phyloP scores from a whole-genome alignment of 2,113 vertebrate species.

The Syrrhaptes paradoxus region DNA sequence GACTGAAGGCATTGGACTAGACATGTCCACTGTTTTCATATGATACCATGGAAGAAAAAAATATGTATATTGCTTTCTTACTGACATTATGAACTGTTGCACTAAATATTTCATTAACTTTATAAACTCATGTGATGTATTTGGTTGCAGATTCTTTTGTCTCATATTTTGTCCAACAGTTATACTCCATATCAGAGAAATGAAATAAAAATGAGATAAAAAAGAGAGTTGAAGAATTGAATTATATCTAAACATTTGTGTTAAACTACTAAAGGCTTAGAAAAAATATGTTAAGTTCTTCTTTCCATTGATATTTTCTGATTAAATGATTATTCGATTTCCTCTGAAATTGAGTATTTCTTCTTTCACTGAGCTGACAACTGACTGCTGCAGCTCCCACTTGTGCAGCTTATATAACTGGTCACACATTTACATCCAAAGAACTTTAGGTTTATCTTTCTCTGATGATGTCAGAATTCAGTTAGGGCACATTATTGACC shows the following conservation, averaged over 20 bases:
- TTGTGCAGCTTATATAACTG: not conserved
- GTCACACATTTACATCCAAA: not conserved
- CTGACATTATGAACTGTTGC: not conserved
- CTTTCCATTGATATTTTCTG: not conserved
- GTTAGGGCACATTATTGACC: not conserved
- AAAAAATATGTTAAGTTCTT: not conserved
- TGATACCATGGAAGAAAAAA: not conserved
- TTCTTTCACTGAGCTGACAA: not conserved
- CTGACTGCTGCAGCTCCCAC: not conserved
- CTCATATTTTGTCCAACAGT: not conserved
- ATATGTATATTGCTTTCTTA: not conserved
- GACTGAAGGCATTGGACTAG: not conserved
- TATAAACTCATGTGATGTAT: slow-evolving; percentile 3
- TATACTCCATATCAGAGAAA: not conserved
- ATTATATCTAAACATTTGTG: not conserved
- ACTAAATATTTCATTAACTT: slow-evolving; percentile 41
- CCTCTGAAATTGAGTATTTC: not conserved
- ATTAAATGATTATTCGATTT: not conserved
- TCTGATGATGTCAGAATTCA: not conserved
- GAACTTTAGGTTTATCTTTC: not conserved
- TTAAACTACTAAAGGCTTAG: not conserved
- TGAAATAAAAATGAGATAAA: not conserved
- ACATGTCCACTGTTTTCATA: not conserved
- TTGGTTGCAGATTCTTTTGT: not conserved
- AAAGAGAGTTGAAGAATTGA: not conserved